Base-by-base conservation (phyloP, 2,797 vertebrate species). In the Orientallactaga sibirica region DNA sequence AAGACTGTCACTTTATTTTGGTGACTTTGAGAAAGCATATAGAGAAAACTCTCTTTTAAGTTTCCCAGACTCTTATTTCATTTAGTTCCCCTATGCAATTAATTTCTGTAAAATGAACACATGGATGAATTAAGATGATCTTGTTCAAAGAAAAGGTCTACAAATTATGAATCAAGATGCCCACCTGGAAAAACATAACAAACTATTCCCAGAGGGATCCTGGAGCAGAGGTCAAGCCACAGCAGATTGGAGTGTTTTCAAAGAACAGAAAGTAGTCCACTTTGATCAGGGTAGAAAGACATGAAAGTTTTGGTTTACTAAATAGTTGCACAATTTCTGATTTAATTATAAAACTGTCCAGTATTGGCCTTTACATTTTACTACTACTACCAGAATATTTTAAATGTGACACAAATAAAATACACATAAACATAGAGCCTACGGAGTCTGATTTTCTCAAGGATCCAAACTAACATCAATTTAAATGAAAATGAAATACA, bases 61-160 rank as follows among this genome's bases (percentile, higher is more conserved):
- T 90, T 10, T 71, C 14, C 7, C 25, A 71, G 15, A n/a, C 58
- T 88, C 27, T 73, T 85, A 12, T 5, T 58, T 94, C 70, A 78
- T 43, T 37, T 22, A 41, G 11, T 25, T 9, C 12, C 43, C 79
- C 9, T 74, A 29, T 80, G n/a, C 19, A 67, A n/a, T 43, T 22
- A 25, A 29, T 91, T 85, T 20, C 9, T 88, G 20, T 70, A 81
- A 86, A 90, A 73, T 74, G 41, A 90, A 61, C 48, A 93, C 33
- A 67, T 24, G 8, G 55, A 70, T 81, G 27, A 68, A 62, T 85
- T 62, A 85, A 80, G 37, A 37, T 75, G 29, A 58, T 85, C n/a
- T 64, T 48, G 9, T 75, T 91, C 20, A 84, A 66, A 93, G 55
- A 83, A 55, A 4, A 79, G 16, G n/a, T 62, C 12, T 76, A 6